A percentile compares a stretch with the other conserved stretches of the same genome.
These are phyloP conservation scores for Aptenodytes patagonicus DNA, from an alignment of 2,113 vertebrate species.

Conservation along the genomic window DNA sequence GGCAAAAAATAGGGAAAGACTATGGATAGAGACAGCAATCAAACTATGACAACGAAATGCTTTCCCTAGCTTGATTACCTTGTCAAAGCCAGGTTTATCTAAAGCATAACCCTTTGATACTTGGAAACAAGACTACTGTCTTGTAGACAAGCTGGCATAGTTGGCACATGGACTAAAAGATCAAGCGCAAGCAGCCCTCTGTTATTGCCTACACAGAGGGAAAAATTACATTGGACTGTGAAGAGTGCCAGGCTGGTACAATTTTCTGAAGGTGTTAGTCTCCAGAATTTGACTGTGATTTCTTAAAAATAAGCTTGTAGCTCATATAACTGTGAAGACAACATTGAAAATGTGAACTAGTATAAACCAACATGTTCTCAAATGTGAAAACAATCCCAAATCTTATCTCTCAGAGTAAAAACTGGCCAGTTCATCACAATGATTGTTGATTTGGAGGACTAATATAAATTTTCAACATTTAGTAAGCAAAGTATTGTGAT, in stretches of 20 bases:
- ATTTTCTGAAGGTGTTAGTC: constrained; percentile 44
- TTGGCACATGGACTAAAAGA: constrained; percentile 27
- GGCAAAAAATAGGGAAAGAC: background rate
- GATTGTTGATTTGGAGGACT: background rate
- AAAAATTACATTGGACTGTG: background rate
- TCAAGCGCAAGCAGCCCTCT: background rate
- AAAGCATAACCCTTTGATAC: constrained; percentile 10
- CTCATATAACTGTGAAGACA: constrained; percentile 41
- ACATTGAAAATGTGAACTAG: constrained; percentile 38
- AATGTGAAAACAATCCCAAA: background rate
- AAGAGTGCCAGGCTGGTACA: background rate
- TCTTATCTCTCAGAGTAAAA: background rate
- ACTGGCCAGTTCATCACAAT: background rate
- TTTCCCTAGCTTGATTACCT: background rate
- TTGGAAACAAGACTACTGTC: constrained; percentile 15
- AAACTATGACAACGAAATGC: background rate
- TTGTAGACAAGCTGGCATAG: constrained; percentile 45
- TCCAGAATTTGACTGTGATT: constrained; percentile 10
- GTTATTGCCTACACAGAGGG: constrained; percentile 5
- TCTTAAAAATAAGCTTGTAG: constrained; percentile 50
- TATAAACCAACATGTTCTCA: background rate
- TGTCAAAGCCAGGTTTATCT: background rate
- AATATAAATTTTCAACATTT: background rate
- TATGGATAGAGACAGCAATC: background rate
- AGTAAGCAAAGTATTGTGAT: background rate